Evolutionary conservation across 2,797 vertebrate genomes (phyloP), one percentile per base, ranked within the genome.

Genomic region (Semaprochilodus insignis): DNA sequence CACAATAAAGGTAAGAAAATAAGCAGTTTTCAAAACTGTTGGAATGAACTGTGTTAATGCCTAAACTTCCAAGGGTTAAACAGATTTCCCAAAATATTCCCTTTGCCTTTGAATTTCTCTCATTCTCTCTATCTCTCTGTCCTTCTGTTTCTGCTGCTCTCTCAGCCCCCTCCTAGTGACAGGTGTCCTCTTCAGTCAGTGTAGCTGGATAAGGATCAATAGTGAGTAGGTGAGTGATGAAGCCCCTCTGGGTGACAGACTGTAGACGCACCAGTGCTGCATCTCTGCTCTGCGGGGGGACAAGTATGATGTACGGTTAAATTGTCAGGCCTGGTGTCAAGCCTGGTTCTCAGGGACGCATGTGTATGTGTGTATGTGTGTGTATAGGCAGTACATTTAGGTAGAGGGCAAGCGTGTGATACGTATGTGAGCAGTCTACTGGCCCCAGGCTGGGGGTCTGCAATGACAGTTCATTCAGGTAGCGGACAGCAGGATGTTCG

Each of bases 281-380:
- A 84, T 63, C 77, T 74, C 55, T 81, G 57, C 72, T 79, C 78
- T 73, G 81, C 73, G 79, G 77, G 84, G 65, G 31, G 65, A 78
- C 76, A 81, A 83, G 89, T 85, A 66, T 86, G 87, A 89, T 90
- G 89, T 89, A 91, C 89, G 87, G 90, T 91, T 86, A 88, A 90
- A 86, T 88, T 90, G 91, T 93, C 73, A 74, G 55, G 31, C 52
- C 34, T 40, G 65, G 65, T 67, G 65, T 67, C 65, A 67, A 67
- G 65, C 31, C 31, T 74, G 16, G 54, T 44, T 54, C 31, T 60
- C 54, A 15, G 8, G 80, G 75, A 77, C 59, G 67, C 60, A 55
- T 82, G 74, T 72, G 48, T 77, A 44, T 71, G 66, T 59, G 65
- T 59, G 65, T 44, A 65, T 34, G 80, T 62, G 54, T 54, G 75